phyloP scores from a whole-genome alignment of 1,140 invertebrate genomes.

The Neodiprion lecontei region DNA sequence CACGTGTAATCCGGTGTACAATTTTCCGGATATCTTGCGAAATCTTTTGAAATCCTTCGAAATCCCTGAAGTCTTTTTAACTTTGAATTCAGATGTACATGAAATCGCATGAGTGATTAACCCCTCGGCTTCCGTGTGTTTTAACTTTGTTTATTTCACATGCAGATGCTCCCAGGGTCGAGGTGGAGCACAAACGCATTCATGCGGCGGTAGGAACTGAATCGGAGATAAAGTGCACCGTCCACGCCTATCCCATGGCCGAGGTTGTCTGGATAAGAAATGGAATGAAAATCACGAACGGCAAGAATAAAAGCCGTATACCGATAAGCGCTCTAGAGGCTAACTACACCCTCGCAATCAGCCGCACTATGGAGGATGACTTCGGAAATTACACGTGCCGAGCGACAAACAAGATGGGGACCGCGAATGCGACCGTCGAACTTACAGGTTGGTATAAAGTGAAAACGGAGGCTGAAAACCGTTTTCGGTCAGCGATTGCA shows the following conservation, averaged over 20 bases:
- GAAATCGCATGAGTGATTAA: neutral
- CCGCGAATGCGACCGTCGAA: constrained; percentile 29
- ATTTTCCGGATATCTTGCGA: neutral
- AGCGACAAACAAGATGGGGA: constrained; percentile 43
- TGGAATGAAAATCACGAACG: constrained; percentile 28
- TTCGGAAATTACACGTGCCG: constrained; percentile 50
- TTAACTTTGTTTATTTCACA: constrained; percentile 7
- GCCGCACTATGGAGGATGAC: constrained; percentile 37
- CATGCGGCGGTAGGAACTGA: constrained; percentile 58
- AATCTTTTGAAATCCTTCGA: constrained; percentile 6
- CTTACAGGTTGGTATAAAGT: constrained; percentile 39
- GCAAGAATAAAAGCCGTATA: constrained; percentile 27
- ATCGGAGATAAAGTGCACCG: constrained; percentile 60
- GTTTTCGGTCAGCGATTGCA: neutral
- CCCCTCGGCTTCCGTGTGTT: neutral
- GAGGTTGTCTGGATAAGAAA: constrained; percentile 48
- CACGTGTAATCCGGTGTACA: constrained; percentile 9
- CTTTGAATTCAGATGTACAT: neutral
- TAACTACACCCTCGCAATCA: constrained; percentile 40
- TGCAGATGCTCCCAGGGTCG: constrained; percentile 59
- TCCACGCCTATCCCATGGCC: constrained; percentile 59
- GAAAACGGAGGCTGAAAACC: neutral
- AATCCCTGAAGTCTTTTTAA: constrained; percentile 19
- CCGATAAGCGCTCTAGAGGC: constrained; percentile 30
- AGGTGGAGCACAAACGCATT: constrained; percentile 53